Base-by-base conservation (phyloP, 2,888 invertebrate genomes). In the Drosophila borborema region DNA sequence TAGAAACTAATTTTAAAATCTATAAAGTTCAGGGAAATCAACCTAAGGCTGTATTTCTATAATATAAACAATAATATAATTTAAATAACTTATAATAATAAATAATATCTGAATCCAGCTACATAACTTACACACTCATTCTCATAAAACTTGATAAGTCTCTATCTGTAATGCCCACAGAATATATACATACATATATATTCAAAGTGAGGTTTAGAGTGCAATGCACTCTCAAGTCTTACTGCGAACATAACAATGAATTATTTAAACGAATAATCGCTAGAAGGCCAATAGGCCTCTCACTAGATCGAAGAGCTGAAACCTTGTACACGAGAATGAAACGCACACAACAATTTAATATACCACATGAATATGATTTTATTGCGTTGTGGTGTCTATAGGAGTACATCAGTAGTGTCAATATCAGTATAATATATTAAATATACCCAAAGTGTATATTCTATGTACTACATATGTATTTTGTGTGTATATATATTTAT, bases 401-500 rank as follows among this genome's bases (percentile, higher is more conserved):
- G 12, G 64, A 76, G 81, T 77, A 80, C 77, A 77, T 77, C 63
- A 79, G 43, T 56, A 61, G 46, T 61, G 51, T 45, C 28, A 62
- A 49, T 40, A 61, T 70, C 23, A 18, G 54, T 60, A 71, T 53
- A 28, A 20, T 34, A 38, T 48, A 58, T 40, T 12, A 12, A n/a
- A 12, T 51, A 38, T 38, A 45, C 51, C n/a, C 41, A 51, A 41
- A 55, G 41, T 64, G 49, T 56, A 53, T 56, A 53, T 34, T 77
- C 67, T 89, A 80, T 86, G 76, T 71, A 73, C 74, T 66, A 23
- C 53, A 31, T 56, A 16, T 74, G 34, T 7, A 14, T n/a, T 3
- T 51, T 41, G 23, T 18, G 4, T 56, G n/a, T 18, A 10, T 48
- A 28, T 51, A 12, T 74, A 31, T 45, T 8, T 69, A 40, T 67